Conservation (phyloP, 2,113 vertebrate genomes). For the Scartelaos histophorus region DNA sequence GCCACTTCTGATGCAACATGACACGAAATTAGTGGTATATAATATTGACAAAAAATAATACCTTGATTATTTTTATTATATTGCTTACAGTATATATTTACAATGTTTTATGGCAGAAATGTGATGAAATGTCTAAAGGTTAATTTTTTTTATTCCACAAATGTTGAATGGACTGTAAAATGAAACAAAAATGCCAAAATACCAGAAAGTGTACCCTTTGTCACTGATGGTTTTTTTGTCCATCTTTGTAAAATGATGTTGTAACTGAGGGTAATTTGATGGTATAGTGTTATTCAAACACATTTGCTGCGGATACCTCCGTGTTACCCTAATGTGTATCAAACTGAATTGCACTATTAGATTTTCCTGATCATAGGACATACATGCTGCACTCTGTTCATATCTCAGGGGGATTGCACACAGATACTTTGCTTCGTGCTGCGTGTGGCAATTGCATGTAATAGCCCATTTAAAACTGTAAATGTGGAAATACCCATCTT, state of each 20-base stretch:
- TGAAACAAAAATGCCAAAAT: no score
- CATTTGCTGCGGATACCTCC: constrained; percentile 5
- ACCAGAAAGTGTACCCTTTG: no score
- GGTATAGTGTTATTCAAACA: neutral
- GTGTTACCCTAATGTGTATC: constrained; percentile 23
- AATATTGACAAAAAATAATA: neutral
- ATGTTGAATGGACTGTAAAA: neutral
- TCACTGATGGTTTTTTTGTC: neutral
- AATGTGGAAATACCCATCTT: constrained; percentile 47
- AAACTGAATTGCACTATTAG: constrained; percentile 17
- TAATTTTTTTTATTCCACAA: neutral
- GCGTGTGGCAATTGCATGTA: constrained; percentile 66
- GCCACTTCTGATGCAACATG: no score
- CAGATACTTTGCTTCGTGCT: constrained; percentile 53
- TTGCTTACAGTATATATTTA: no score
- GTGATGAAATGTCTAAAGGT: neutral
- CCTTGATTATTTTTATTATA: no score
- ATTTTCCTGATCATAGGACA: constrained; percentile 35
- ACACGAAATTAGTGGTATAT: neutral
- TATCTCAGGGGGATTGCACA: constrained; percentile 40
- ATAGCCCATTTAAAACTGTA: constrained; percentile 65
- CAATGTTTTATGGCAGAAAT: neutral
- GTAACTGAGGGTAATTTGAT: neutral
- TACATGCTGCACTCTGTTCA: constrained; percentile 35
- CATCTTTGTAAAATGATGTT: neutral